phyloP scores from a whole-genome alignment of 2,888 invertebrate species.

The Eupithecia abbreviata region DNA sequence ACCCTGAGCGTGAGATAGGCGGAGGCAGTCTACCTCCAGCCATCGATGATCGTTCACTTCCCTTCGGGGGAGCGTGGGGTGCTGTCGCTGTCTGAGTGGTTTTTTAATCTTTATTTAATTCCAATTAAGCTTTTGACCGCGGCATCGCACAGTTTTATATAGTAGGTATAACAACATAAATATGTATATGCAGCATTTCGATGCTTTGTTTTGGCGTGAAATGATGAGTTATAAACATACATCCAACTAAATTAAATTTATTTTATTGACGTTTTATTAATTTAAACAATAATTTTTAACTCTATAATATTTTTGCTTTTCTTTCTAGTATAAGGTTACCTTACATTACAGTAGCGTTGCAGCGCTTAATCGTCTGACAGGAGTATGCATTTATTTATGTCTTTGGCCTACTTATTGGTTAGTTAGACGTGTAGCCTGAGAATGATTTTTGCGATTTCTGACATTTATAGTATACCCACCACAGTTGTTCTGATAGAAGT shows the following conservation, averaged over 20 bases:
- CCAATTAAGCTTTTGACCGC: too few species aligned
- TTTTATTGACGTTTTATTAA: too few species aligned
- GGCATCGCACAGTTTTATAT: too few species aligned
- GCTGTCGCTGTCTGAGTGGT: conserved; percentile 10
- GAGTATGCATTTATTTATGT: too few species aligned
- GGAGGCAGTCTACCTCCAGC: conserved; percentile 6
- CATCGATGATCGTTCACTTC: conserved; percentile 13
- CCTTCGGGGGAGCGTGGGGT: conserved; percentile 2
- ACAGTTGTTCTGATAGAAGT: background rate
- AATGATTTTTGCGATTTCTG: background rate
- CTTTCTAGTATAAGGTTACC: background rate
- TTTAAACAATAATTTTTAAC: too few species aligned
- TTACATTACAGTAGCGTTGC: background rate
- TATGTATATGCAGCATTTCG: too few species aligned
- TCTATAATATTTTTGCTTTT: background rate
- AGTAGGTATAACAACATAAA: too few species aligned
- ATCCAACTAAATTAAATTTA: too few species aligned
- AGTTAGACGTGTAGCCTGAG: background rate
- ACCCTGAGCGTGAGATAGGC: conserved; percentile 7
- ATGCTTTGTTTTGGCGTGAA: too few species aligned
- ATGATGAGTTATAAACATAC: too few species aligned
- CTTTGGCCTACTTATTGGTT: too few species aligned
- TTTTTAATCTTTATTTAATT: too few species aligned
- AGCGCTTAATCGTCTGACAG: background rate
- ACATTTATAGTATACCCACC: background rate